phyloP scores from a whole-genome alignment of 2,113 vertebrate species.

The Dendrocopos noguchii region DNA sequence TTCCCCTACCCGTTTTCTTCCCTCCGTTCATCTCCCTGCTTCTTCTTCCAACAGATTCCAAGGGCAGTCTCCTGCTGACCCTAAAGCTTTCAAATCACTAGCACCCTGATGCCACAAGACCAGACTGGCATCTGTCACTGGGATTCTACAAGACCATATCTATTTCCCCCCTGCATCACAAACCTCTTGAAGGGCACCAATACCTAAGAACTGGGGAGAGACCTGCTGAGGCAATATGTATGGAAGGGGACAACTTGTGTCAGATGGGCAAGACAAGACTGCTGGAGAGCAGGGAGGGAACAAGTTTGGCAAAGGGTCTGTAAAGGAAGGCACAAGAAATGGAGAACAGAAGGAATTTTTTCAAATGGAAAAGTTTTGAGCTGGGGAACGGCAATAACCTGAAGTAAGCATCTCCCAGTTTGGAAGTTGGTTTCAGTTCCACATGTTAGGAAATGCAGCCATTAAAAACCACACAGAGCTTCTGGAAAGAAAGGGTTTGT shows the following conservation, averaged over 20 bases:
- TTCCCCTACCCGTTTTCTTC: not conserved
- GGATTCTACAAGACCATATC: not conserved
- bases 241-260: not conserved
- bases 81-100: not conserved
- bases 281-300: not conserved
- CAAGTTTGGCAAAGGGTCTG: not conserved
- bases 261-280: not conserved
- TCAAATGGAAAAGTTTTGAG: not conserved
- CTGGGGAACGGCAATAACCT: rapidly evolving
- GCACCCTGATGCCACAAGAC: not conserved
- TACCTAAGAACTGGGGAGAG: not conserved
- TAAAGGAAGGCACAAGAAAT: not conserved
- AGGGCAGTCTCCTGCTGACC: not conserved
- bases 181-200: not conserved
- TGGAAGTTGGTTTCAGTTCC: not conserved
- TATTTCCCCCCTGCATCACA: not conserved
- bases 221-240: not conserved
- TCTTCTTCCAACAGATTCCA: not conserved
- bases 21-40: not conserved
- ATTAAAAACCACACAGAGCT: not conserved
- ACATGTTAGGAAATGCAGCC: not conserved
- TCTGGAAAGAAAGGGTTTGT: not conserved
- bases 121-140: not conserved
- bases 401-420: not conserved
- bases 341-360: not conserved